Percentiles rank a stretch among this genome's conserved stretches.
phyloP scores from a whole-genome alignment of 2,113 vertebrate species.

The Lepidothrix coronata region DNA sequence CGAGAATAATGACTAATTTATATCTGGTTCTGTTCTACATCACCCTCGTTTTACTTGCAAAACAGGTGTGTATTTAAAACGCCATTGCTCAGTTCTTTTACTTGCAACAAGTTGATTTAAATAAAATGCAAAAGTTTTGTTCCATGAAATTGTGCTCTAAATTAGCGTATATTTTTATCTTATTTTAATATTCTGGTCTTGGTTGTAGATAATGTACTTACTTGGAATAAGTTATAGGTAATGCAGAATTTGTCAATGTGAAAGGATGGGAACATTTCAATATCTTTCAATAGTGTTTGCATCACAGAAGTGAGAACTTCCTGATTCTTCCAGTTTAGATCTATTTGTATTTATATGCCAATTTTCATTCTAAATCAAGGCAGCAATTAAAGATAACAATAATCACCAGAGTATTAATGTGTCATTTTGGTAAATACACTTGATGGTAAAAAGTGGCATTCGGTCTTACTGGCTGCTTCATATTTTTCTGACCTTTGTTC shows the following conservation, averaged over 20 bases:
- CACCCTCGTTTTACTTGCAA: constrained; percentile 87
- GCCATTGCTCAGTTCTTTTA: neutral
- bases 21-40: constrained; percentile 90
- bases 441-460: neutral
- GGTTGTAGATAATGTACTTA: neutral
- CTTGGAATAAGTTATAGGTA: neutral
- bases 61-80: constrained; percentile 79
- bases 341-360: neutral
- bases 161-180: neutral
- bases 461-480: neutral
- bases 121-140: neutral
- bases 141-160: neutral
- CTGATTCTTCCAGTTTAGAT: neutral
- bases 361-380: neutral
- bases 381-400: neutral
- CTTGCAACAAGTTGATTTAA: neutral
- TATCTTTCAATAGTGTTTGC: neutral
- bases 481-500: neutral
- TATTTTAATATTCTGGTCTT: neutral
- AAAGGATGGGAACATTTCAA: neutral
- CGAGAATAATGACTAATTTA: constrained; percentile 81
- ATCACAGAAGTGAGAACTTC: neutral
- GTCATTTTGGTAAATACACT: neutral
- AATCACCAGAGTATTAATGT: neutral
- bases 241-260: neutral